These are phyloP conservation scores for Portunus trituberculatus DNA, from an alignment of 1,140 invertebrate species.

Conservation along the genomic window DNA sequence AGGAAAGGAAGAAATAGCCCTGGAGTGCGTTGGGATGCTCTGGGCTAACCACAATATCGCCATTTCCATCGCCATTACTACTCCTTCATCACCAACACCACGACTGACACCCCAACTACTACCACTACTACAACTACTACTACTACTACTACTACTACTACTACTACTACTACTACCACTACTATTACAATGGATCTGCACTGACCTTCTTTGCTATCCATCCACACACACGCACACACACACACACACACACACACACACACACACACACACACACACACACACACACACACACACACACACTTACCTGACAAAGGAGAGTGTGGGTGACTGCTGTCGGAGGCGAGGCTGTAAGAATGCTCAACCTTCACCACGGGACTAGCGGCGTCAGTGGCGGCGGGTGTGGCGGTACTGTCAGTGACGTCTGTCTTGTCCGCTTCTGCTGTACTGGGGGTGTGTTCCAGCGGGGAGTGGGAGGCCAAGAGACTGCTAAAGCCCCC, in stretches of 20 bases:
- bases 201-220: too few relatives aligned
- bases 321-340: neutral
- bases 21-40: neutral
- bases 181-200: neutral
- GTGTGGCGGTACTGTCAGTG: neutral
- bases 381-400: neutral
- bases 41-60: neutral
- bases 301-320: conserved; percentile 63
- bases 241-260: too few relatives aligned
- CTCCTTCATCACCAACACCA: neutral
- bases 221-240: too few relatives aligned
- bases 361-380: conserved; percentile 57
- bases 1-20: neutral
- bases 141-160: neutral
- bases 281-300: too few relatives aligned
- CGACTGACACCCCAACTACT: neutral
- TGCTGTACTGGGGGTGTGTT: neutral
- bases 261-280: too few relatives aligned
- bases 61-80: neutral
- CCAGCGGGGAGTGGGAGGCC: neutral
- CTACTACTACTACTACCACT: conserved; percentile 12
- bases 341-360: conserved; percentile 63
- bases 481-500: conserved; percentile 39
- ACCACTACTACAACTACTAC: neutral
- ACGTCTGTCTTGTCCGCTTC: neutral